Base-by-base conservation (phyloP, 2,888 invertebrate species). In the Halictus ligatus region DNA sequence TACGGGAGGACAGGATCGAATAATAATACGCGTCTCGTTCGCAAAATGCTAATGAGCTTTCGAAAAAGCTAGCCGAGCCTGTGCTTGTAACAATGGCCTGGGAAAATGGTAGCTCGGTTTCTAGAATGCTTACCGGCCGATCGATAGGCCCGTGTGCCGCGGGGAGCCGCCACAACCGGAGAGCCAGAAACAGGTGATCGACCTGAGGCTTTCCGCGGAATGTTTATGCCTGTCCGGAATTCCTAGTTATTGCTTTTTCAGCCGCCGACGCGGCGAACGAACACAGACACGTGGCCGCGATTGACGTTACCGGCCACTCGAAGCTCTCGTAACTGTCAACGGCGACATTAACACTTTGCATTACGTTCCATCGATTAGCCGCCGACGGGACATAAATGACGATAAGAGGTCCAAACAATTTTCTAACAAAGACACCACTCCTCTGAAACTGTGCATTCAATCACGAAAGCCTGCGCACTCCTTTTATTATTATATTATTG, bases 131-230 rank as follows among this genome's bases (percentile, higher is more conserved):
- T 84, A 88, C 86, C 64, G 69, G 25, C 80, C 90, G 89, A 90
- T 89, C 89, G 89, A 89, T 89, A 90, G 89, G 80, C 76, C 80
- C 78, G 87, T 82, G 69, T 5, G 35, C 83, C 50, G 83, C 76
- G 80, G 89, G 84, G 86, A 81, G 75, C 81, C 69, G 83, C 81
- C 80, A 83, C 84, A 83, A 74, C 75, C 75, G 80, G 67, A 69
- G 75, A 81, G 81, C 82, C 77, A 90, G 89, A 84, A 90, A 84
- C 85, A 78, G 89, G 85, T 84, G 90, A 90, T 90, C 87, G 89
- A 89, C 89, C 90, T 80, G 90, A 84, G 71, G 83, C 80, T 90
- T 69, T 90, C 87, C 84, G 85, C 54, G 72, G 81, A 85, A 87
- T 85, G 78, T 87, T 83, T 74, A 35, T 54, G 64, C 58, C 86